phyloP scores from a whole-genome alignment of 2,888 invertebrate species.

The Pandemis heparana region DNA sequence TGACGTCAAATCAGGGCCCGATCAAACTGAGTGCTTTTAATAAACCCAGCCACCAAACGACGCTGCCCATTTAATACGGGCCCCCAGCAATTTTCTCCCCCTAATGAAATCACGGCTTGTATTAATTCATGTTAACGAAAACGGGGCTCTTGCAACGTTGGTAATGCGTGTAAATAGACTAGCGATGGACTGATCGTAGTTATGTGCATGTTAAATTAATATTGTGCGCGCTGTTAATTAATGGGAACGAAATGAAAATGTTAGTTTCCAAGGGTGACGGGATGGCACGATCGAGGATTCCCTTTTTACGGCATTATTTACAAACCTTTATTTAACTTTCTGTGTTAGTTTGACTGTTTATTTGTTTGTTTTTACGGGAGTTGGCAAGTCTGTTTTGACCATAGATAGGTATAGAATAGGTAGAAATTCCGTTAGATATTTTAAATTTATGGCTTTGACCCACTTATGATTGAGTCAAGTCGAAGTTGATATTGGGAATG shows the following conservation, averaged over 20 bases:
- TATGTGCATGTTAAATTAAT: conserved; percentile 41
- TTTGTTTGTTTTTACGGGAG: not conserved
- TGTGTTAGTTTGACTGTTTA: not conserved
- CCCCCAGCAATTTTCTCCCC: conserved; percentile 39
- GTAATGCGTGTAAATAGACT: conserved; percentile 41
- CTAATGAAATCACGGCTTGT: conserved; percentile 38
- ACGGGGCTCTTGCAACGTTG: conserved; percentile 36
- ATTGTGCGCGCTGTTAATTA: conserved; percentile 33
- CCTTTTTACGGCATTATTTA: not conserved
- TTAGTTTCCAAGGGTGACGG: conserved; percentile 17
- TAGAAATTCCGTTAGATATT: too few species aligned
- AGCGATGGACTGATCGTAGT: conserved; percentile 39
- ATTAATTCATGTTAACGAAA: conserved; percentile 47
- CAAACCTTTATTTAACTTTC: not conserved
- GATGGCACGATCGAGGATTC: not conserved
- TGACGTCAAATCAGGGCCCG: conserved; percentile 74
- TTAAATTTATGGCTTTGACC: not conserved
- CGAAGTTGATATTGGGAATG: not conserved
- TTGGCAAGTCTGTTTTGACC: not conserved
- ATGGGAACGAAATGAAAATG: conserved; percentile 34
- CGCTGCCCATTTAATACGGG: conserved; percentile 49
- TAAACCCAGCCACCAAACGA: conserved; percentile 66
- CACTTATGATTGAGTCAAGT: not conserved
- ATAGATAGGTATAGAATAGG: too few species aligned
- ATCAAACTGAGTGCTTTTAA: conserved; percentile 83